Base-by-base conservation (phyloP, 2,113 vertebrate species). In the Eubucco bourcierii region DNA sequence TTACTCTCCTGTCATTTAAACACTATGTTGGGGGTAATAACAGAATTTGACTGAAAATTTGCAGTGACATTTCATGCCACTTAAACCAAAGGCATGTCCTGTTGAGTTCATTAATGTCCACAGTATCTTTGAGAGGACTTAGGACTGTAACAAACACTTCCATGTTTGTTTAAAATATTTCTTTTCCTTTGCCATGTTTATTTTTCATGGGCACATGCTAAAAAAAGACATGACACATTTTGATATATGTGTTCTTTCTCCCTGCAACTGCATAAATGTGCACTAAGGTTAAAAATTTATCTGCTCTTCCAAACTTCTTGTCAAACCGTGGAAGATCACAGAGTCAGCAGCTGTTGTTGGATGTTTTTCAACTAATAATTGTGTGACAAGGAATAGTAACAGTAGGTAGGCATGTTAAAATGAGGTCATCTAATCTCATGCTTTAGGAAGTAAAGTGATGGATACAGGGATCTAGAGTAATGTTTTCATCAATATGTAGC, bases 401-500 rank as follows among this genome's bases (percentile, higher is more conserved):
- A 41, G 33, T 84, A 47, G 50, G 58, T 88, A 95, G 77, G 59
- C 87, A 56, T 63, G 72, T 37, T 91, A 77, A 93, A 95, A 83
- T 79, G 80, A 84, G 34, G 73, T 87, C 56, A 80, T 87, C 68
- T 75, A 68, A 88, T 90, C 74, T 95, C 77, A 56, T 82, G 91
- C 83, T 94, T 95, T 83, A 85, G 85, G 33, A 73, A 83, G 58
- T 83, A 86, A 80, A 39, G 18, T 76, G 76, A 58, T 83, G 83
- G 61, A 78, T 83, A 41, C 66, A 80, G 53, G n/a, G 44, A 52
- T 58, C 1, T 2, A 75, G 34, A 95, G 59, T 39, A 88, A 78
- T 71, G 52, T 16, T 81, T 75, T 85, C 70, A 55, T 34, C 39
- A 31, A 1, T 50, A 17, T 31, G 28, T 29, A 25, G 55, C 78